Conservation (phyloP, 2,797 vertebrate genomes). For the Poeciliopsis paucimaculata region DNA sequence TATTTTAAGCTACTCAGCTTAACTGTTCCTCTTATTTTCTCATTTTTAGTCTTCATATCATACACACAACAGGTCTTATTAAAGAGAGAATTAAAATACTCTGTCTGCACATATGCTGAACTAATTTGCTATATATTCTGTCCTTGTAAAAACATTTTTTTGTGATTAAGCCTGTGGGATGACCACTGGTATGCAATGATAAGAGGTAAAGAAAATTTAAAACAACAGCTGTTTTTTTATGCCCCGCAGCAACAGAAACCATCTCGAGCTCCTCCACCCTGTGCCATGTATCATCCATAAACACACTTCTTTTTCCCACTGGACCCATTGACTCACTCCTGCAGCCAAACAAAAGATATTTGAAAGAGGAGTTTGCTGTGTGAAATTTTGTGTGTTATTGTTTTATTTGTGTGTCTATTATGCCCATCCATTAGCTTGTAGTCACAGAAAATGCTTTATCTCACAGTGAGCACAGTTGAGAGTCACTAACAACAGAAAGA, state of each 20-base stretch:
- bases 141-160: slow-evolving; percentile 37
- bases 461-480: slow-evolving; percentile 29
- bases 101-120: neutral
- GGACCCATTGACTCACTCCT: slow-evolving; percentile 47
- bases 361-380: slow-evolving; percentile 33
- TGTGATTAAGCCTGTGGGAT: slow-evolving; percentile 51
- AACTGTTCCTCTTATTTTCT: neutral
- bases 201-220: slow-evolving; percentile 59
- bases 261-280: slow-evolving; percentile 49
- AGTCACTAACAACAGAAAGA: slow-evolving; percentile 28
- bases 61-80: neutral
- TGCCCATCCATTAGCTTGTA: slow-evolving; percentile 33
- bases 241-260: slow-evolving; percentile 67
- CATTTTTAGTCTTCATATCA: neutral
- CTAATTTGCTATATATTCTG: slow-evolving; percentile 25
- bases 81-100: neutral
- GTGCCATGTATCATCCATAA: slow-evolving; percentile 60
- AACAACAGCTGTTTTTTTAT: slow-evolving; percentile 65
- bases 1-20: neutral
- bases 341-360: slow-evolving; percentile 40
- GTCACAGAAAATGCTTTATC: slow-evolving; percentile 42
- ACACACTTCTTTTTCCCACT: slow-evolving; percentile 52
- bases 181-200: slow-evolving; percentile 43
- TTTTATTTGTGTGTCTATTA: slow-evolving; percentile 26
- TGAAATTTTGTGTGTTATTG: slow-evolving; percentile 12